Base-by-base conservation (phyloP, 2,888 invertebrate genomes). In the Sussaba pulchella region DNA sequence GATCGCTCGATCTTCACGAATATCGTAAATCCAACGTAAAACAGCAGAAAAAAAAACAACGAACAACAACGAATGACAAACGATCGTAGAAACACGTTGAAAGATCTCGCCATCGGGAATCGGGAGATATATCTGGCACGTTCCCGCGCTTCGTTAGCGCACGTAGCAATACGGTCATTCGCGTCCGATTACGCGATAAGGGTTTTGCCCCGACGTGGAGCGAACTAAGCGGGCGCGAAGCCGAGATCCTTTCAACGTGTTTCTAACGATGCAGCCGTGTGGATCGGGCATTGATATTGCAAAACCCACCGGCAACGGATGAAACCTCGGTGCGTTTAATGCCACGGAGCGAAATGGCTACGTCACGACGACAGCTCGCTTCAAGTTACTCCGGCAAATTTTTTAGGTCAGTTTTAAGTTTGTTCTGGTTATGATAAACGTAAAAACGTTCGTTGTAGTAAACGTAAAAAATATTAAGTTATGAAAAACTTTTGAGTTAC, bases 11-110 rank as follows among this genome's bases (percentile, higher is more conserved):
- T n/a, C n/a, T n/a, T n/a, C n/a, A n/a, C n/a, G n/a, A n/a, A n/a
- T n/a, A n/a, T n/a, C n/a, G n/a, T n/a, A n/a, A n/a, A n/a, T n/a
- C n/a, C n/a, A 31, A 31, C 2, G 6, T 5, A 31, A 31, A 6
- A 31, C 4, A 31, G 31, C 4, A 31, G 6, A 2, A 31, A 31
- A 31, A 31, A 6, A 5, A 31, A 31, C 31, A 31, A 5, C 31
- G 6, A 31, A 31, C 31, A 52, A 52, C 12, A 52, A 52, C 24
- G n/a, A 52, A 52, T 52, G 52, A 52, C 52, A 52, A 52, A 52
- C n/a, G 52, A 52, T 52, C 52, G 52, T 21, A 52, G 9, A 52
- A 52, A 26, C n/a, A 10, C 31, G 52, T 52, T 26, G 52, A 52
- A 52, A 52, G 52, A 21, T 52, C 26, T 52, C 52, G 52, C 52